Base-by-base conservation (phyloP, 2,888 invertebrate genomes). In the Lottia scabra region DNA sequence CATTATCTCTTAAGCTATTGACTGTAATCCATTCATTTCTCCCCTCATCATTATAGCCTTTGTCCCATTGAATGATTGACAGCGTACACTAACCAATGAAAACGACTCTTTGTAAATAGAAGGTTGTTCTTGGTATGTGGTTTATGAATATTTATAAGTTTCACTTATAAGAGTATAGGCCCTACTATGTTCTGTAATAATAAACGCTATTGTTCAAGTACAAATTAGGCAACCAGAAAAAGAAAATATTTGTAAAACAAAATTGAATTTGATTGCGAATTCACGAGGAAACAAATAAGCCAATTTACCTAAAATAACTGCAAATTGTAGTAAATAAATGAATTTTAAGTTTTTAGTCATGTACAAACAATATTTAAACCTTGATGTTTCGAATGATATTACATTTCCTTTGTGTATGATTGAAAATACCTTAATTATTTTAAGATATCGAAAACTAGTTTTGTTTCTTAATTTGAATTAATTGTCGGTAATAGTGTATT, bases 1-100 rank as follows among this genome's bases (percentile, higher is more conserved):
- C 77, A 73, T 72, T 75, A 70, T 65, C 45, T 67, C 63, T 71
- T 65, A 66, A 64, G 72, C 65, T 65, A 66, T 75, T 71, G 66
- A 72, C 44, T 63, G 16, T 27, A 62, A 70, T 64, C 70, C 67
- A 74, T 69, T 72, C 71, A 74, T 77, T 56, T 56, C 56, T 56
- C 13, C 13, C 56, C 56, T 56, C 56, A 13, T 13, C 10, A 23
- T 56, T 19, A 56, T 13, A 12, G 23, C 56, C 23, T 56, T 56
- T 56, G 56, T 56, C 56, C 19, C 56, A 23, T 19, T 56, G 19
- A 19, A 23, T 56, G 56, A 56, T 23, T 56, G 56, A 56, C 56
- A 56, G 10, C 6, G 0, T 2, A 23, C 19, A 56, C 56, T 10
- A 12, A 56, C 56, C 56, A 56, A 56, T 56, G 19, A 56, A 23